phyloP scores from a whole-genome alignment of 2,888 invertebrate genomes.

The Sicus ferrugineus region DNA sequence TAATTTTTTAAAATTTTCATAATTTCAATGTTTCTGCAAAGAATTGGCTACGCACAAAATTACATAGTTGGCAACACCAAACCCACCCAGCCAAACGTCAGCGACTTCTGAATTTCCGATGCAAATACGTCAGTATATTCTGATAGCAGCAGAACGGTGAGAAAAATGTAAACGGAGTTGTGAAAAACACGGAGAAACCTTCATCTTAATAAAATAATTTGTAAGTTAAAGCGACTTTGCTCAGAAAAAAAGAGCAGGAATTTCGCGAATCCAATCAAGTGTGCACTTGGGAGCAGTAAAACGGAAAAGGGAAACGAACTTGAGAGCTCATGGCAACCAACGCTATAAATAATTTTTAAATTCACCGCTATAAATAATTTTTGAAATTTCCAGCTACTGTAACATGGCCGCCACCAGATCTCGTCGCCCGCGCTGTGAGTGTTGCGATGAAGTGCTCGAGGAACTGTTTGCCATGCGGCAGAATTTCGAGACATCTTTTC shows the following conservation, averaged over 20 bases:
- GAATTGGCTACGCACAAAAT: neutral
- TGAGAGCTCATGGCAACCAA: too few relatives aligned
- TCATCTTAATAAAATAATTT: too few relatives aligned
- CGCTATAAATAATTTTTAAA: neutral
- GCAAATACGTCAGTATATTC: neutral
- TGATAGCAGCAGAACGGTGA: conserved; percentile 1
- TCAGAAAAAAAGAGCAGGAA: too few relatives aligned
- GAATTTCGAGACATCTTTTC: conserved; percentile 34
- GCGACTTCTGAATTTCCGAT: conserved; percentile 15
- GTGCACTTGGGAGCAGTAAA: neutral
- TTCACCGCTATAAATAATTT: neutral
- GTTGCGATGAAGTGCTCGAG: conserved; percentile 36
- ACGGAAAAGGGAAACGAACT: neutral
- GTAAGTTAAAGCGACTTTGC: too few relatives aligned
- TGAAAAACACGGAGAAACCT: too few relatives aligned
- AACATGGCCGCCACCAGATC: conserved; percentile 22
- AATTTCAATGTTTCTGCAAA: too few relatives aligned
- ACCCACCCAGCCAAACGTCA: neutral
- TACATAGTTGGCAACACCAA: conserved; percentile 26
- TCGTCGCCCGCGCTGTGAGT: conserved; percentile 35
- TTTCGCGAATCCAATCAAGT: neutral
- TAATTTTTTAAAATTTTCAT: too few relatives aligned
- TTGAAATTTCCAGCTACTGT: neutral
- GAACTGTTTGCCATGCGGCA: conserved; percentile 35
- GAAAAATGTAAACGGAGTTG: neutral